phyloP scores from a whole-genome alignment of 2,888 invertebrate genomes.

The Lumbricus terrestris region DNA sequence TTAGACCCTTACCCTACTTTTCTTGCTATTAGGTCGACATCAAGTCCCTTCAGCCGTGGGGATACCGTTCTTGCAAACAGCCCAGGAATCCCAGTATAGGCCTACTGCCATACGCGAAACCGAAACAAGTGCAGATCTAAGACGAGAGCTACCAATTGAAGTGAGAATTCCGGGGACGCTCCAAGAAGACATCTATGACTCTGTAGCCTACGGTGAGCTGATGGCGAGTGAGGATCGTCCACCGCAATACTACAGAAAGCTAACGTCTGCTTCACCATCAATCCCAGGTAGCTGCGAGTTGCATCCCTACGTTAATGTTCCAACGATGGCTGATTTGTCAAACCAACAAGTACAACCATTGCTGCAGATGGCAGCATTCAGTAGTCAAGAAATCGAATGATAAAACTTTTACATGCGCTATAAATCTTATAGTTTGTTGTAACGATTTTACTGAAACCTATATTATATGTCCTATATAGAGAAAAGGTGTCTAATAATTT shows the following conservation, averaged over 20 bases:
- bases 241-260: neutral
- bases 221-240: neutral
- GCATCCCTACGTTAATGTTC: neutral
- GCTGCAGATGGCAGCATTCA: neutral
- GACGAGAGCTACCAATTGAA: neutral
- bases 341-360: neutral
- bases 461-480: no score
- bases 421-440: no score
- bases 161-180: neutral
- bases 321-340: neutral
- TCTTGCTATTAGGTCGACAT: neutral
- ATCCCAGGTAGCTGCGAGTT: neutral
- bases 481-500: no score
- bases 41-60: neutral
- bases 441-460: no score
- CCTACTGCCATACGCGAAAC: neutral
- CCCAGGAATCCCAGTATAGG: neutral
- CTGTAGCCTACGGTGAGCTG: neutral
- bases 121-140: neutral
- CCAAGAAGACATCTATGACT: neutral
- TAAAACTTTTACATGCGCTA: neutral
- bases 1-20: neutral
- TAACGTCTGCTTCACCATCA: neutral
- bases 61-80: neutral
- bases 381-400: neutral